A percentile compares a stretch with the other conserved stretches of the same genome.
phyloP scores from a whole-genome alignment of 35 echinoderm and acorn worm species.

The Ptychodera flava region DNA sequence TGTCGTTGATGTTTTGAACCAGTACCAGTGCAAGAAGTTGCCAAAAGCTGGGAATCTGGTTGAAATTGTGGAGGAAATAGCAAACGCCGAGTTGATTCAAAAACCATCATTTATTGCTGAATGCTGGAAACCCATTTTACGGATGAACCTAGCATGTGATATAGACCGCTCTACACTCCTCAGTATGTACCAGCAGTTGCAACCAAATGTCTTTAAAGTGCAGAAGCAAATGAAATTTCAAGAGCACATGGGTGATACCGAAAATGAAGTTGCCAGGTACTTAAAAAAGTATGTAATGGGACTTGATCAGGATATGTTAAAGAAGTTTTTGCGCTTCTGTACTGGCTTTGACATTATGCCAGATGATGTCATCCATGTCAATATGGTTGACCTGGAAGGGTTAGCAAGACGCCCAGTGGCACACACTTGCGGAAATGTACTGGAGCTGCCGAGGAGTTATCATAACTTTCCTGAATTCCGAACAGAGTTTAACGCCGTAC shows the following conservation, averaged over 20 bases:
- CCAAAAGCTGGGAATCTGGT: too few species aligned
- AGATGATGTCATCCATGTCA: constrained; percentile 3
- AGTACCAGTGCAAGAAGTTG: too few species aligned
- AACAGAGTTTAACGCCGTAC: constrained; percentile 28
- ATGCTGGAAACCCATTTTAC: too few species aligned
- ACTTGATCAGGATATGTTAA: constrained; percentile 3
- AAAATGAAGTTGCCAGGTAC: neutral
- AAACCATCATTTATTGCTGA: too few species aligned
- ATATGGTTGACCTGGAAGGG: neutral
- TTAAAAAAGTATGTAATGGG: neutral
- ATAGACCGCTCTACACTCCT: too few species aligned
- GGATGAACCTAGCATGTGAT: too few species aligned
- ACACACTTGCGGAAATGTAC: constrained; percentile 15
- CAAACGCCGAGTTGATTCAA: too few species aligned
- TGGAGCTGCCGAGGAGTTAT: constrained; percentile 27
- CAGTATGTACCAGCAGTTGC: neutral
- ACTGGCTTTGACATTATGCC: constrained; percentile 12
- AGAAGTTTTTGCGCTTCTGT: constrained; percentile 23
- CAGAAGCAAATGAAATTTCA: neutral
- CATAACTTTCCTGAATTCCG: constrained; percentile 28
- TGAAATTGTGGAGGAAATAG: too few species aligned
- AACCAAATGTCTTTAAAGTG: neutral
- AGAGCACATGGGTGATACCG: neutral
- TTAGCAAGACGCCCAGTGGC: constrained; percentile 20
- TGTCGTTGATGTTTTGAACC: too few species aligned